Evolutionary conservation across 2,797 vertebrate genomes (phyloP).

Genomic region (Rhadinocentrus ornatus): DNA sequence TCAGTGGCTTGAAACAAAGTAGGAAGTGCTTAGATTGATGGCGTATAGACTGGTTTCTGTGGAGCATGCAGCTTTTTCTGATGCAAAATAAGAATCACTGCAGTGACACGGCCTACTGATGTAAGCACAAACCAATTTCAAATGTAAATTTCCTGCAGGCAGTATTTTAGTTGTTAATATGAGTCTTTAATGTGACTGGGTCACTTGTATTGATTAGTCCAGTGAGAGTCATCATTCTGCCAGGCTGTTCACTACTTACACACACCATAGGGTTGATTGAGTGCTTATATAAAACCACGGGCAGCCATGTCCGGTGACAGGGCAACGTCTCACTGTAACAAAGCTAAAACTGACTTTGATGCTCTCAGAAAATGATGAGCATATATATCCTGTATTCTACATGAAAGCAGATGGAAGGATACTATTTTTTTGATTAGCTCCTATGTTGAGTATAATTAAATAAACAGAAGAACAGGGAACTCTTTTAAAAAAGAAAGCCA

Average conservation of each 20-base stretch:
- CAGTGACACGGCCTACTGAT: constrained; percentile 7
- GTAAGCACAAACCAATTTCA: not conserved
- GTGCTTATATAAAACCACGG: constrained; percentile 25
- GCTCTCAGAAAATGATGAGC: not conserved
- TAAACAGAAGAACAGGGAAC: too few relatives aligned
- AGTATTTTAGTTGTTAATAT: constrained; percentile 2
- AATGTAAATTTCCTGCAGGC: constrained; percentile 4
- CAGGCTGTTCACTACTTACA: constrained; percentile 32
- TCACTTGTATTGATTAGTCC: constrained; percentile 21
- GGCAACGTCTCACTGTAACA: constrained; percentile 25
- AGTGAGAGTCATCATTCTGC: constrained; percentile 22
- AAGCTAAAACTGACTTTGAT: constrained; percentile 13
- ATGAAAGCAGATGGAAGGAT: not conserved
- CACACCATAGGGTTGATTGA: constrained; percentile 20
- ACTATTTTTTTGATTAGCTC: too few relatives aligned
- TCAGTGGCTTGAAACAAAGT: not conserved
- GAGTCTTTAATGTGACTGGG: constrained; percentile 26
- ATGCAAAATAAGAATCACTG: constrained; percentile 23
- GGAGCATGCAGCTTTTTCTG: not conserved
- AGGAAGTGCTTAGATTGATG: not conserved
- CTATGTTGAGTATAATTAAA: too few relatives aligned
- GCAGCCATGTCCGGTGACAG: constrained; percentile 4
- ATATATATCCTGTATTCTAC: not conserved
- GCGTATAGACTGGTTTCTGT: not conserved
- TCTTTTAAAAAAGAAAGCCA: too few relatives aligned